A percentile compares a stretch with the other conserved stretches of the same genome.
These are phyloP conservation scores for Merodon equestris DNA, from an alignment of 2,888 invertebrate genomes.

Conservation along the genomic window DNA sequence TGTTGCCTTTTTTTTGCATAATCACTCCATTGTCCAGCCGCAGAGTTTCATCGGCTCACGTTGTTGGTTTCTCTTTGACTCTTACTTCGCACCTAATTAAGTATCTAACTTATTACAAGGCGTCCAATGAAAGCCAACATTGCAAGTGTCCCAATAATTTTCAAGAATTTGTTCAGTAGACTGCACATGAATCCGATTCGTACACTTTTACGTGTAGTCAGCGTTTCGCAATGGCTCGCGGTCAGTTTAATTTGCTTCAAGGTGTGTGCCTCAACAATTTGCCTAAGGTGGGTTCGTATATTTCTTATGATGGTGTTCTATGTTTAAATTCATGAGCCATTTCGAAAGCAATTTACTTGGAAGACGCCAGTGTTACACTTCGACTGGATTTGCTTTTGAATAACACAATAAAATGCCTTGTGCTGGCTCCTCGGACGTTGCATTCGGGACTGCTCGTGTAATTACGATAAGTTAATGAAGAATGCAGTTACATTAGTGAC, in stretches of 20 bases:
- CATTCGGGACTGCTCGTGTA: no score
- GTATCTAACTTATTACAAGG: neutral
- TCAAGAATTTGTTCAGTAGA: constrained; percentile 33
- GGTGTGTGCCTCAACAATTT: constrained; percentile 33
- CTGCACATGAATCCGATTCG: constrained; percentile 34
- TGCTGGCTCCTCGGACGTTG: no score
- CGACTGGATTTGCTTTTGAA: no score
- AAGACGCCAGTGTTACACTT: constrained; percentile 10
- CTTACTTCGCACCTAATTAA: neutral
- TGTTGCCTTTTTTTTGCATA: neutral
- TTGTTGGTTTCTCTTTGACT: neutral
- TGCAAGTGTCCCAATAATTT: constrained; percentile 31
- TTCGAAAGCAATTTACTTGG: constrained; percentile 8
- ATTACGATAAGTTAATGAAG: no score
- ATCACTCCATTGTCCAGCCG: no score
- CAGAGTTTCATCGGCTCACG: neutral
- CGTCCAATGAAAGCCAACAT: constrained; percentile 1
- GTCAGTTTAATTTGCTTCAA: constrained; percentile 49
- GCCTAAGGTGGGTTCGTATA: no score
- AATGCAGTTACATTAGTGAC: no score
- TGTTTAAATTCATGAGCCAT: neutral
- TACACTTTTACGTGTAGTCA: constrained; percentile 23
- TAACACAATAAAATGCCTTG: no score
- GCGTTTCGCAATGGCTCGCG: constrained; percentile 34
- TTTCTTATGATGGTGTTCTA: constrained; percentile 3